phyloP scores from a whole-genome alignment of 2,797 vertebrate species.

The Gymnoscopelus braueri region DNA sequence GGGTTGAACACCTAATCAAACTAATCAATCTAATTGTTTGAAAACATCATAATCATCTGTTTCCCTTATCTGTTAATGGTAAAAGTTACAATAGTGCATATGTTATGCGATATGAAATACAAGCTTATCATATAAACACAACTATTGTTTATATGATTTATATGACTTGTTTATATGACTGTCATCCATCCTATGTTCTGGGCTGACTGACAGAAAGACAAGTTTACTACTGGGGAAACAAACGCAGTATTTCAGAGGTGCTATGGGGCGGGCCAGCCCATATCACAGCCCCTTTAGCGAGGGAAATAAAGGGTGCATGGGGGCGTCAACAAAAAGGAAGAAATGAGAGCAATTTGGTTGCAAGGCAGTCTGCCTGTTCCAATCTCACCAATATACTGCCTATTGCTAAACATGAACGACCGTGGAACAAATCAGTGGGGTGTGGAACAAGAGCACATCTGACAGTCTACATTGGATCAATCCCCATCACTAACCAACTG shows the following conservation, averaged over 20 bases:
- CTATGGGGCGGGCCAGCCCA: constrained; percentile 17
- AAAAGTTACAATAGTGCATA: too few species aligned
- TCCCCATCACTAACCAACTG: constrained; percentile 43
- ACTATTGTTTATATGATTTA: constrained; percentile 8
- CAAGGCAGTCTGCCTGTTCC: constrained; percentile 47
- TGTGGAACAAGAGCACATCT: constrained; percentile 50
- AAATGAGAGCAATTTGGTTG: constrained; percentile 42
- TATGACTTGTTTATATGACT: too few species aligned
- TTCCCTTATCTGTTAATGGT: too few species aligned
- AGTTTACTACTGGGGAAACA: constrained; percentile 24
- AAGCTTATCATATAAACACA: too few species aligned
- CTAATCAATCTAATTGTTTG: too few species aligned
- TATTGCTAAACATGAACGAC: constrained; percentile 52
- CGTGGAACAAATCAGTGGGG: constrained; percentile 59
- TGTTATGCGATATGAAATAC: too few species aligned
- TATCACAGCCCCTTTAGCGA: constrained; percentile 35
- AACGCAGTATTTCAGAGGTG: constrained; percentile 35
- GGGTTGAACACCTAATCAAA: too few species aligned
- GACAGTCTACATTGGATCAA: constrained; percentile 60
- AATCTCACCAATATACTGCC: constrained; percentile 43
- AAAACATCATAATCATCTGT: too few species aligned
- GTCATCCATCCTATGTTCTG: too few species aligned
- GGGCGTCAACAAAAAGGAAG: constrained; percentile 25
- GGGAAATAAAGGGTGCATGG: constrained; percentile 9
- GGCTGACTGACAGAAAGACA: constrained; percentile 7